Evolutionary conservation across 1,140 invertebrate species (phyloP), one percentile per base, ranked within the genome.

Genomic region (Anastrepha obliqua): DNA sequence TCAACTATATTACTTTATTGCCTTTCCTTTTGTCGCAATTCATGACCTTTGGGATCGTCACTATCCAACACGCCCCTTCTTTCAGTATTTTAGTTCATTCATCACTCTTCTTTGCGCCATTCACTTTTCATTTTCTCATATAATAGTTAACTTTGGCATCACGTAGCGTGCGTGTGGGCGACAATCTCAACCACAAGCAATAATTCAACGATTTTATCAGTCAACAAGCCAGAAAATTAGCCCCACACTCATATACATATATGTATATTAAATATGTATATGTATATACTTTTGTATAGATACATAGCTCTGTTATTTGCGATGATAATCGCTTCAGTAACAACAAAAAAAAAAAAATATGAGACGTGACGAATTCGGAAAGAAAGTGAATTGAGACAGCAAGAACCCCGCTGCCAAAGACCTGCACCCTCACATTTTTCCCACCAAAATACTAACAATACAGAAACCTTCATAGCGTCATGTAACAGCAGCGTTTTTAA

Each of bases 141-240:
- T 47, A 74, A 47, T 47, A 51, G 70, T 29, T 74, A 20, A 13
- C 44, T 47, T 11, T 17, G 44, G 9, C 15, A n/a, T 29, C n/a
- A 29, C 17, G 3, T 74, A 7, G 29, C 8, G 13, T 74, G 70
- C 15, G 70, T 74, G 70, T 74, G 44, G 70, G 70, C 70, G 39
- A 51, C 44, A 11, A 47, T 47, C 70, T 15, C 44, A 47, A 42
- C 47, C 74, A 81, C 29, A 17, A 55, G 17, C n/a, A 55, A 81
- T 55, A 81, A 81, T 81, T 55, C 20, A 15, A 51, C 44, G 70
- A 51, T 74, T 81, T 81, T 55, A 81, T 55, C n/a, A 81, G 55
- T 51, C 74, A 81, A 81, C n/a, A 3, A 42, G 47, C 4, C 74
- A 81, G 17, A 81, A 81, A 20, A 81, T 81, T 81, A 29, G 29